Evolutionary conservation across 2,888 invertebrate genomes (phyloP).

Genomic region (Bombyx huttoni): DNA sequence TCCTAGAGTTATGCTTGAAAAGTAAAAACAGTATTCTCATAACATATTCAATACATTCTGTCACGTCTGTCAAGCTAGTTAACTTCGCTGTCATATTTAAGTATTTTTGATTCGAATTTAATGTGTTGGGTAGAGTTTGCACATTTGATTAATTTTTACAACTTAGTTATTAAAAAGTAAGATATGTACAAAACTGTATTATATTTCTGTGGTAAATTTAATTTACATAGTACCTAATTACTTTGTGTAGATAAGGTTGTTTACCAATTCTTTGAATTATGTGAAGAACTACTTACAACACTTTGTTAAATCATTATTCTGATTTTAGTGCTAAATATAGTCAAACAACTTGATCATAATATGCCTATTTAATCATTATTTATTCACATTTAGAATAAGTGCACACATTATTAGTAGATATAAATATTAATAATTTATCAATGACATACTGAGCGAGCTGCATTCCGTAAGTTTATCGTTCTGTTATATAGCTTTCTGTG

Average conservation of each 20-base stretch:
- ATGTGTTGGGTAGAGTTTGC: background rate
- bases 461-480: constrained; percentile 2
- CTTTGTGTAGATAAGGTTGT: background rate
- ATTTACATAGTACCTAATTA: background rate
- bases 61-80: background rate
- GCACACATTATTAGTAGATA: constrained; percentile 15
- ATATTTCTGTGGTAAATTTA: background rate
- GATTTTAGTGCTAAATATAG: background rate
- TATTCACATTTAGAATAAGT: constrained; percentile 16
- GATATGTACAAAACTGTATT: constrained; percentile 3
- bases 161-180: background rate
- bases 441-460: background rate
- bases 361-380: constrained; percentile 8
- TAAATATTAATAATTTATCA: background rate
- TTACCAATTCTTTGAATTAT: background rate
- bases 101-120: background rate
- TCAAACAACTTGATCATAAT: constrained; percentile 1
- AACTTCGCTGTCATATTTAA: background rate
- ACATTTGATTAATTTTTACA: background rate
- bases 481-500: constrained; percentile 2
- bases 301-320: background rate
- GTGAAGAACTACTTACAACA: background rate
- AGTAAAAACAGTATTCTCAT: constrained; percentile 30
- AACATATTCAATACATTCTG: background rate
- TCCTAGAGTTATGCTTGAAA: constrained; percentile 66